Evolutionary conservation across 2,113 vertebrate genomes (phyloP).

Genomic region (Gambusia holbrooki): DNA sequence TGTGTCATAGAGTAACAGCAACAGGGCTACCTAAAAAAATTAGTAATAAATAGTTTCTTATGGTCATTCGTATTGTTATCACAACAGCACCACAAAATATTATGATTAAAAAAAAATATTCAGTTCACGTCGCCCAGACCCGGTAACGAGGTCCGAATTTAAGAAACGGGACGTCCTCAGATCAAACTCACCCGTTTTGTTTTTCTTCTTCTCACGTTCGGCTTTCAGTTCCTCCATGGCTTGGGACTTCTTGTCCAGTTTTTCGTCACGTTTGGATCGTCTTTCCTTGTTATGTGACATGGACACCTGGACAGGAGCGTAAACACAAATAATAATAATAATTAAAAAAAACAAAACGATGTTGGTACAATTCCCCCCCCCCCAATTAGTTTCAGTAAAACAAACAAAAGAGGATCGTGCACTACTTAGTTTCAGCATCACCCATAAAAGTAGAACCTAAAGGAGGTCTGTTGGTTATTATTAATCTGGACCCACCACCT

Average conservation of each 20-base stretch:
- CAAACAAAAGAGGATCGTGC: background rate
- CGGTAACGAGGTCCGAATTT: background rate
- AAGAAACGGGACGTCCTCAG: background rate
- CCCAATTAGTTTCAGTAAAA: background rate
- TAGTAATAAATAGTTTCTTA: too few relatives aligned
- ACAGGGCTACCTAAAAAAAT: too few relatives aligned
- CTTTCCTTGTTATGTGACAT: slow-evolving; percentile 98
- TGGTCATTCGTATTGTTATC: too few relatives aligned
- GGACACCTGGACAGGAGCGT: background rate
- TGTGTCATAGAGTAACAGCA: too few relatives aligned
- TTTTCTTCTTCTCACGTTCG: slow-evolving; percentile 97
- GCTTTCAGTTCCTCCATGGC: slow-evolving; percentile 99
- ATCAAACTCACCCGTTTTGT: slow-evolving; percentile 90
- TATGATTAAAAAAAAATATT: too few relatives aligned
- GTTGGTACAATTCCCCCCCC: background rate
- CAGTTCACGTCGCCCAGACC: too few relatives aligned
- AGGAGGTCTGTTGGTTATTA: background rate
- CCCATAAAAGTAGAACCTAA: background rate
- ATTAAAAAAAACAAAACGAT: background rate
- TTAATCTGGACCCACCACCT: slow-evolving; percentile 83
- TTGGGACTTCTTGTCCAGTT: slow-evolving; percentile 98
- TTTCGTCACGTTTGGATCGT: slow-evolving; percentile 95
- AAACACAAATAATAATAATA: background rate
- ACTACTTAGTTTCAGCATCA: too few relatives aligned
- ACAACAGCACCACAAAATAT: too few relatives aligned